Evolutionary conservation across 23 tunicate genomes (phyloP).

Genomic region (Trididemnum nubilum): DNA sequence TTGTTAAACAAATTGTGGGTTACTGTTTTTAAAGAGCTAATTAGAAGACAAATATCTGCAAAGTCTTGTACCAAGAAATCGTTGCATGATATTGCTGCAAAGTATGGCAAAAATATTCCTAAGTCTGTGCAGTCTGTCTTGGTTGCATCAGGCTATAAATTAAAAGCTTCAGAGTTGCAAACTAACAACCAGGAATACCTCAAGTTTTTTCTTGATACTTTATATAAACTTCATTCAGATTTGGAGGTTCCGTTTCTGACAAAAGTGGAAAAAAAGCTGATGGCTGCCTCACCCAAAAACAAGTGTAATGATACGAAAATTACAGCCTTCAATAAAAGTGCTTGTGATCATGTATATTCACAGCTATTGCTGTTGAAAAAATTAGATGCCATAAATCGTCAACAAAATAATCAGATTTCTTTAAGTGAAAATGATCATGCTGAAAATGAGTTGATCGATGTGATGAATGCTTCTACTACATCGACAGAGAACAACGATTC

Average conservation of each 20-base stretch:
- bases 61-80: not conserved
- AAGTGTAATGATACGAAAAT: not conserved
- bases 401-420: too few relatives aligned
- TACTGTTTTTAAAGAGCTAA: not conserved
- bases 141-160: not conserved
- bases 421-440: too few relatives aligned
- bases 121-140: not conserved
- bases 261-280: not conserved
- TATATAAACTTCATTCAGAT: not conserved
- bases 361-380: too few relatives aligned
- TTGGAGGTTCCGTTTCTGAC: not conserved
- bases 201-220: not conserved
- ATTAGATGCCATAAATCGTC: too few relatives aligned
- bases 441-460: too few relatives aligned
- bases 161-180: not conserved
- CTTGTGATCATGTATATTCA: too few relatives aligned
- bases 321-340: too few relatives aligned
- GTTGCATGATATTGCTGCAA: not conserved
- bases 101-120: constrained; percentile 7
- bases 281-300: not conserved
- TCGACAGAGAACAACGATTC: too few relatives aligned
- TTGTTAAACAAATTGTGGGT: constrained; percentile 7
- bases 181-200: not conserved
- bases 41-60: not conserved
- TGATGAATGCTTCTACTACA: too few relatives aligned